Base-by-base conservation (phyloP, 2,888 invertebrate genomes). In the Lathronympha strigana region DNA sequence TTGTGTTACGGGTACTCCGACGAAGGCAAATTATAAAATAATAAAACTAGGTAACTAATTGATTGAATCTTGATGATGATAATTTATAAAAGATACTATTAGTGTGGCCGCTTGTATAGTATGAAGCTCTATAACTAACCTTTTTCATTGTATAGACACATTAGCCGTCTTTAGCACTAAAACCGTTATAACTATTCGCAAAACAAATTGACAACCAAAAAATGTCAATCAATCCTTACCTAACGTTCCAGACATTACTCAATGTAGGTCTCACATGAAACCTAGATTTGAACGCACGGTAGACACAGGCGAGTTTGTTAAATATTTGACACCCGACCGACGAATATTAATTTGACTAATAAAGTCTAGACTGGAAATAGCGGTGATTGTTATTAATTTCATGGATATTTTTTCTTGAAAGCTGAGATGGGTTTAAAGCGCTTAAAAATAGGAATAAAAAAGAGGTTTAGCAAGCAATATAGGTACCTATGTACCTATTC, bases 271-370 rank as follows among this genome's bases (percentile, higher is more conserved):
- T 57, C n/a, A 31, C 25, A 25, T 2, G 31, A 45, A 57, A n/a
- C 31, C 57, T 57, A 45, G 43, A 45, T 57, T 31, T 17, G 25
- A 54, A 54, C n/a, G 33, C 51, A 51, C 51, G 33, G 51, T 51
- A 51, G 57, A 43, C 43, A 1, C 13, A 1, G 43, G 57, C 57
- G 6, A 57, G 57, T 45, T 45, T 31, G 43, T 57, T 57, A 57
- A 31, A 57, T 43, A 45, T 45, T 57, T 45, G 57, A 57, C 57
- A 57, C 55, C 40, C n/a, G 31, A 21, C 57, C 43, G 43, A 33
- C 45, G 28, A 13, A 5, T 21, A 57, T 43, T 57, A 57, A 55
- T 43, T 55, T 15, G 5, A 40, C 25, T 28, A 40, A 55, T 55
- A 43, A 55, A 40, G 40, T 43, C 55, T 55, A 55, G 55, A 43